Base-by-base conservation (phyloP, 2,888 invertebrate species). In the Caenorhabditis doughertyi region DNA sequence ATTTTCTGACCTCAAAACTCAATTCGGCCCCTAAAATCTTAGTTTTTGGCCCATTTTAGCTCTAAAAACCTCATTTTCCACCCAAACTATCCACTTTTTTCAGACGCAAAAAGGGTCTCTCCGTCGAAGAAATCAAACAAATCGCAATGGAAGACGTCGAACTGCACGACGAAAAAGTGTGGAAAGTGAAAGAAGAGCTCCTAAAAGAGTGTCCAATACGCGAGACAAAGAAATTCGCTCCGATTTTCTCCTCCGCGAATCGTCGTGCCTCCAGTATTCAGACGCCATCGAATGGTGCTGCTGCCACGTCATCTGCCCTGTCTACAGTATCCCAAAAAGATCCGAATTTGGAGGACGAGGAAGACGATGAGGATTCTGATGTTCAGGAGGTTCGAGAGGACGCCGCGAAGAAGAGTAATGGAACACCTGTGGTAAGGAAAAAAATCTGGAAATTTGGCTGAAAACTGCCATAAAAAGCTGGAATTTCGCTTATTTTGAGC, bases 41-140 rank as follows among this genome's bases (percentile, higher is more conserved):
- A n/a, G 16, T 27, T 53, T 56, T 35, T 21, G 8, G 21, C n/a
- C n/a, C 1, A 18, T 56, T 56, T 35, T 35, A 56, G 1, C 21
- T 21, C 32, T n/a, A 29, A 56, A 35, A 21, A 18, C 13, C 4
- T 39, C 9, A 39, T 9, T 39, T n/a, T n/a, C n/a, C 44, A 29
- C 7, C 16, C 21, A 49, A 35, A 21, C 27, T 44, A 44, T 47
- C 21, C 5, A n/a, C 11, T n/a, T 32, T 74, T 67, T 71, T 25
- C 65, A 79, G 70, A 60, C 65, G 81, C 2, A 71, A 67, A 51
- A 81, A 81, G 25, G 76, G 76, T 0, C 53, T 77, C 0, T 73
- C 60, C 7, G 32, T 62, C 16, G 79, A 82, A 8, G 67, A 68
- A 18, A 73, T 82, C 42, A 73, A 73, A 35, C 56, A 73, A 44